Evolutionary conservation across 2,888 invertebrate species (phyloP), one percentile per base, ranked within the genome.

Genomic region (Exocentrus adspersus): DNA sequence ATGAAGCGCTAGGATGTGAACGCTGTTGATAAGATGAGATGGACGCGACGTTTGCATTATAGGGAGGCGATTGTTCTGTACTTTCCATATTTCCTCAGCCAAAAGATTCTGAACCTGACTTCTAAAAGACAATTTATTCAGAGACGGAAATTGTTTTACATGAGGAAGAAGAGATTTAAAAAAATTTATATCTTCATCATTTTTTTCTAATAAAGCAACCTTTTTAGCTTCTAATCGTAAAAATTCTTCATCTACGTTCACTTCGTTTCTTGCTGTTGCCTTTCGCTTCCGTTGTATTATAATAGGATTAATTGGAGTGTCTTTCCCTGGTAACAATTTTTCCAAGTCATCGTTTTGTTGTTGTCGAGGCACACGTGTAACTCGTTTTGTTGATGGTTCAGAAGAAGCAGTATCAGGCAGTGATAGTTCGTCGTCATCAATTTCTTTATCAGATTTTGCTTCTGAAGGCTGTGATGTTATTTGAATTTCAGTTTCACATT

Each of bases 81-180:
- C 16, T 50, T 59, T 59, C n/a, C 41, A 51, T 10, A 59, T 12
- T 51, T 59, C 59, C n/a, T 50, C n/a, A 20, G 24, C 28, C 28
- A 59, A 43, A 43, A 42, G 42, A 59, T 59, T 59, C 42, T 59
- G 59, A 19, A 59, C 59, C 41, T 59, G 51, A 59, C 42, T 59
- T 28, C 51, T 37, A 28, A 59, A 41, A 48, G 10, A 20, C 16
- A 58, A 51, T 51, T 62, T 56, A 16, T 43, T 62, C n/a, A 62
- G 24, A 21, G 58, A 43, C n/a, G 58, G 50, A 62, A 62, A 42
- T 19, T 45, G 52, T 42, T 41, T 51, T 12, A 62, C 58, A 42
- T 58, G 58, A 10, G 58, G 53, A 43, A 62, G 46, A 41, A 58
- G 52, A 7, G 58, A 62, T 52, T 62, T 45, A 21, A 62, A 62